Conservation (phyloP, 1,140 invertebrate species). For the Lepidotrigona ventralis region DNA sequence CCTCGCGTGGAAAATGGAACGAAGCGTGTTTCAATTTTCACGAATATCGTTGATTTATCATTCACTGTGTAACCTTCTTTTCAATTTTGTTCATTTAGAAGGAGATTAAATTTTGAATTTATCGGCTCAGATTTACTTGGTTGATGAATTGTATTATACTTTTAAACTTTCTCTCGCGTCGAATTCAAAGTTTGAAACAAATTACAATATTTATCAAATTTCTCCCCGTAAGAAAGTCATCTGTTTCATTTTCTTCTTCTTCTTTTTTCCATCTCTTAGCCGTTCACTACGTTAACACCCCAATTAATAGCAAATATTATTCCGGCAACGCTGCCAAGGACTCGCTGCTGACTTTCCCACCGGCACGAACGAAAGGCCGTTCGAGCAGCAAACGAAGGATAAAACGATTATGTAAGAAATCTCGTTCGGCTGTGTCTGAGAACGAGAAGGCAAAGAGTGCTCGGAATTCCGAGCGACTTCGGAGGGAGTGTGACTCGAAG, state of each 20-base stretch:
- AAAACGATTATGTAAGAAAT: constrained; percentile 75
- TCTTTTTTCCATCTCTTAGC: neutral
- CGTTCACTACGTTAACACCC: neutral
- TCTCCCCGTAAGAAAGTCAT: neutral
- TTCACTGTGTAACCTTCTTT: too few species aligned
- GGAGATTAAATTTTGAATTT: neutral
- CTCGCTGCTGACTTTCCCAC: constrained; percentile 53
- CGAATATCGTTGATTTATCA: neutral
- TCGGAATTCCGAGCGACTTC: constrained; percentile 9
- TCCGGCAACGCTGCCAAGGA: too few species aligned
- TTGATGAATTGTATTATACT: neutral
- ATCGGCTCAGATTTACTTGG: neutral
- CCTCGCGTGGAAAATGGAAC: too few species aligned
- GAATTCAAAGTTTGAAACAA: neutral
- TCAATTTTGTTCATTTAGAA: neutral
- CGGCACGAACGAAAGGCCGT: constrained; percentile 35
- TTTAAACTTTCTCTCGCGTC: neutral
- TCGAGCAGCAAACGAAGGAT: constrained; percentile 59
- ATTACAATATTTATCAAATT: neutral
- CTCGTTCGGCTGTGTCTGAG: constrained; percentile 61
- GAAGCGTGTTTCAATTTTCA: neutral
- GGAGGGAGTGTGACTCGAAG: constrained; percentile 54
- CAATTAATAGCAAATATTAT: neutral
- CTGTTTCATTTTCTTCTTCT: neutral
- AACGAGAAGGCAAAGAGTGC: constrained; percentile 46